These are phyloP conservation scores for Galerucella calmariensis DNA, from an alignment of 2,888 invertebrate genomes.

Conservation along the genomic window DNA sequence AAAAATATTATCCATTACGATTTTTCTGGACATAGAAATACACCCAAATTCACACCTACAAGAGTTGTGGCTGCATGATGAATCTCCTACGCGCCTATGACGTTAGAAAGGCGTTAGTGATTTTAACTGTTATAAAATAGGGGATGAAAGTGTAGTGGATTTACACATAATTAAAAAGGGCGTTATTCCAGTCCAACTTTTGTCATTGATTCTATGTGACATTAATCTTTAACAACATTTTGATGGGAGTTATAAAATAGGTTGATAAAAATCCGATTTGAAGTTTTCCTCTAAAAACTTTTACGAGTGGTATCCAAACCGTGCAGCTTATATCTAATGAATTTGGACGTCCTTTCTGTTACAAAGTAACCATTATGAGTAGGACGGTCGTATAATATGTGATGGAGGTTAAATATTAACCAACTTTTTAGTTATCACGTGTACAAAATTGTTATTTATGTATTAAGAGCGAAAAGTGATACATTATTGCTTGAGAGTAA, in stretches of 20 bases:
- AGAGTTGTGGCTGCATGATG: too few species aligned
- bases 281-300: conserved; percentile 24
- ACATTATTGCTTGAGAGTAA: too few species aligned
- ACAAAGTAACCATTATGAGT: conserved; percentile 29
- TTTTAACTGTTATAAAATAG: too few species aligned
- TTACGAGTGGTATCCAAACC: conserved; percentile 27
- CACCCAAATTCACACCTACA: too few species aligned
- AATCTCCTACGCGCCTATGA: too few species aligned
- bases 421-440: conserved; percentile 23
- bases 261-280: conserved; percentile 30
- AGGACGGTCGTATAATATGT: not conserved
- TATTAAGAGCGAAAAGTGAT: too few species aligned
- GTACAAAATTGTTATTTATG: conserved; percentile 1
- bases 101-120: too few species aligned
- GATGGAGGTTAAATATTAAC: conserved; percentile 21
- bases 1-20: too few species aligned
- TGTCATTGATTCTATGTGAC: not conserved
- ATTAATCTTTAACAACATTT: conserved; percentile 20
- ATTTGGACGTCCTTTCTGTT: conserved; percentile 26
- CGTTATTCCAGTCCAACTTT: not conserved
- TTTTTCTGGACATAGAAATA: too few species aligned
- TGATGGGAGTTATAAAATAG: conserved; percentile 10
- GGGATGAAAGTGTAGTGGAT: not conserved
- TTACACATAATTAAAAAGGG: not conserved
- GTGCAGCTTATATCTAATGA: conserved; percentile 25